phyloP scores from a whole-genome alignment of 2,113 vertebrate genomes.

The Petroica traversi region DNA sequence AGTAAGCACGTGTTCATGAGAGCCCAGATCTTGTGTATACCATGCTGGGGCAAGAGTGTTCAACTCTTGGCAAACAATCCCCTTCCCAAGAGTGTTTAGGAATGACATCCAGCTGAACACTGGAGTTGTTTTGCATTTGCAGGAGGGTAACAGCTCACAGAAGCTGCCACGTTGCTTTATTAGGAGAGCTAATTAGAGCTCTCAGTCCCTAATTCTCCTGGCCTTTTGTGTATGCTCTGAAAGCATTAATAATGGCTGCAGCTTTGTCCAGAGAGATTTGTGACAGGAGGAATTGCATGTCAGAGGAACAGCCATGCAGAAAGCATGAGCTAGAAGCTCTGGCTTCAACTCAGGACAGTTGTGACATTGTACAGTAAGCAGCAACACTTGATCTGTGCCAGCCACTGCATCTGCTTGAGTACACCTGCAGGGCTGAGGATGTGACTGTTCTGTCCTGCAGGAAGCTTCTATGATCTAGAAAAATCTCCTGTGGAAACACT shows the following conservation, averaged over 20 bases:
- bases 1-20: not conserved
- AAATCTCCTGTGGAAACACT: not conserved
- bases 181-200: not conserved
- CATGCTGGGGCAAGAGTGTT: not conserved
- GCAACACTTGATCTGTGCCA: not conserved
- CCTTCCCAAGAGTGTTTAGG: not conserved
- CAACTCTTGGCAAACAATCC: not conserved
- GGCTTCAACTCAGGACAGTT: not conserved
- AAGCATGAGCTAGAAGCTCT: not conserved
- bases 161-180: not conserved
- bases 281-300: not conserved
- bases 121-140: not conserved
- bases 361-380: not conserved
- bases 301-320: not conserved
- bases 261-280: not conserved
- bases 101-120: not conserved
- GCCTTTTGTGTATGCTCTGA: not conserved
- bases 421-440: fast-evolving
- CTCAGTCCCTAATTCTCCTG: not conserved
- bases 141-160: not conserved
- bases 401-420: not conserved
- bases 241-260: not conserved
- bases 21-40: not conserved
- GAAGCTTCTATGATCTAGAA: not conserved
- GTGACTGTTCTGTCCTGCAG: not conserved